phyloP scores from a whole-genome alignment of 2,113 vertebrate species.

The Callorhinus ursinus region DNA sequence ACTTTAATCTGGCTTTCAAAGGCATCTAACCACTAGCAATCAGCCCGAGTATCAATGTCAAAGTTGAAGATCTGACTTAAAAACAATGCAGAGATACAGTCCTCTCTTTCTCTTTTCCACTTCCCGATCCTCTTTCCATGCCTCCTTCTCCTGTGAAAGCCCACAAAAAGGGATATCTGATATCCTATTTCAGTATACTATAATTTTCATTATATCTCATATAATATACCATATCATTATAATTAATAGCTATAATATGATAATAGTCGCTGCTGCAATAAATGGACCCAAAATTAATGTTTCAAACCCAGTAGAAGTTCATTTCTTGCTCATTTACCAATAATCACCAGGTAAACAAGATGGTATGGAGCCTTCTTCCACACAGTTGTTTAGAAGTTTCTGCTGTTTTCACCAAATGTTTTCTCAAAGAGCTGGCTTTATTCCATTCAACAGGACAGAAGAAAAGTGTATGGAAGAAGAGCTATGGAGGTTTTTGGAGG shows the following conservation, averaged over 20 bases:
- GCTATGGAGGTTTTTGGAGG: neutral
- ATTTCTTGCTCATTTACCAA: neutral
- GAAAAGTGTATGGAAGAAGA: neutral
- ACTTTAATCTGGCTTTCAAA: neutral
- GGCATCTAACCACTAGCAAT: neutral
- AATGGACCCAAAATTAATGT: neutral
- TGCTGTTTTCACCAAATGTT: neutral
- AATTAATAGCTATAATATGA: neutral
- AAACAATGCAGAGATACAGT: neutral
- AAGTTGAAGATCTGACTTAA: neutral
- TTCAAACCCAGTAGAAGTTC: neutral
- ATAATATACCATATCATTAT: neutral
- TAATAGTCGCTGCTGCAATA: neutral
- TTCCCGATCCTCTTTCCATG: neutral
- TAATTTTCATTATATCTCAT: neutral
- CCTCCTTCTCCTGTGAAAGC: neutral
- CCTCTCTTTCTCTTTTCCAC: too few relatives aligned
- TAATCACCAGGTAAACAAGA: neutral
- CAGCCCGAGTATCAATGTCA: neutral
- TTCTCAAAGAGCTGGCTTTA: neutral
- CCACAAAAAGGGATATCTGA: neutral
- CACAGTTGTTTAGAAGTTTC: neutral
- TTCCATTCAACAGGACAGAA: neutral
- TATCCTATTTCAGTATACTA: neutral
- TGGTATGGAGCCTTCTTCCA: neutral